Base-by-base conservation (phyloP, 2,888 invertebrate species). In the Cheilosia vernalis region DNA sequence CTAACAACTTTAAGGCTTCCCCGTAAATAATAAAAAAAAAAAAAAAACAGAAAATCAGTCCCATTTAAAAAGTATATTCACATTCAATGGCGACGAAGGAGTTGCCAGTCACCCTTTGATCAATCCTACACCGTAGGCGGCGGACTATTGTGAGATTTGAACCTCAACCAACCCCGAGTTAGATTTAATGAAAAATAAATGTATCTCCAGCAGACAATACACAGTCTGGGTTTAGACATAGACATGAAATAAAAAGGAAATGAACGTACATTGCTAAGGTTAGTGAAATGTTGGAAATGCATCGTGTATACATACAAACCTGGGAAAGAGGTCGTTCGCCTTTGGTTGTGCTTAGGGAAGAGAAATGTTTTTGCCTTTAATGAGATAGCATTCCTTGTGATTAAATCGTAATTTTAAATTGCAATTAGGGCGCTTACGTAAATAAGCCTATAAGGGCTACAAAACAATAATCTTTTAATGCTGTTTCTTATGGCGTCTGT, bases 291-390 rank as follows among this genome's bases (percentile, higher is more conserved):
- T n/a, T 7, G 47, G 19, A 19, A 19, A 19, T 19, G 19, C 17
- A 44, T 5, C n/a, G 13, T 42, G 30, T 19, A 51, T 7, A 30
- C 9, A 33, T 7, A 30, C 9, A 33, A 30, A 30, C 72, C 42
- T 44, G 5, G 61, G 42, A 24, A 33, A 61, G 66, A 82, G 81
- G 81, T 76, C 81, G 81, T 82, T 76, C 53, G 76, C 81, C 81
- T 64, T 76, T 69, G 30, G 30, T 24, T 24, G 9, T 27, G 40
- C 19, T 49, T n/a, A 21, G 19, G 33, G 37, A 37, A 17, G 9
- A 9, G 7, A 10, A 17, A 19, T 7, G 7, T 9, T 37, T 66
- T 24, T 27, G 61, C 58, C 30, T 74, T 74, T 51, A 74, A 81
- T 69, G 74, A 49, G 56, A 56, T 55, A 56, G 56, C 49, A 33